Evolutionary conservation across 2,888 invertebrate species (phyloP).

Genomic region (Sminthurinus aureus): DNA sequence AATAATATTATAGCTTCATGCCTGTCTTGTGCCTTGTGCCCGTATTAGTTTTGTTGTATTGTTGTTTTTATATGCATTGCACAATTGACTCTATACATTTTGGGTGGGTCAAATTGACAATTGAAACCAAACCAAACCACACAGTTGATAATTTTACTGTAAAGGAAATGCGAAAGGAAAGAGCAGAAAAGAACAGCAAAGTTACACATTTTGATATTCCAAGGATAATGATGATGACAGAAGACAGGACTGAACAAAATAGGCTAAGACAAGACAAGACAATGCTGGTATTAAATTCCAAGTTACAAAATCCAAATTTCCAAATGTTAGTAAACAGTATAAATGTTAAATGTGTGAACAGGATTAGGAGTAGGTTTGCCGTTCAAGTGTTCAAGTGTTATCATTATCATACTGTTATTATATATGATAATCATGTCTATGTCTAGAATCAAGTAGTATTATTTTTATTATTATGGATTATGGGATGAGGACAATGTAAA

Average conservation of each 20-base stretch:
- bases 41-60: slow-evolving; percentile 36
- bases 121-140: slow-evolving; percentile 31
- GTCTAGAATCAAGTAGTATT: too few relatives aligned
- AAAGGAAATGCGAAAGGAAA: not conserved
- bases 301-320: slow-evolving; percentile 3
- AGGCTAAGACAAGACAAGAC: not conserved
- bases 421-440: not conserved
- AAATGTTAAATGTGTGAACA: not conserved
- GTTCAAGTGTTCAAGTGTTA: too few relatives aligned
- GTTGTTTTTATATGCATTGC: slow-evolving; percentile 31
- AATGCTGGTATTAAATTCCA: slow-evolving; percentile 34
- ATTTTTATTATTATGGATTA: not conserved
- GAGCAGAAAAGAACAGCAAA: too few relatives aligned
- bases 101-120: slow-evolving; percentile 28
- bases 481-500: not conserved
- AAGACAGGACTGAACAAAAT: not conserved
- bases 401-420: not conserved
- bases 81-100: slow-evolving; percentile 38
- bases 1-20: not conserved
- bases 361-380: not conserved
- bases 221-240: too few relatives aligned
- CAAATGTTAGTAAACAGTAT: not conserved
- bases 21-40: slow-evolving; percentile 31
- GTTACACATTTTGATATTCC: too few relatives aligned
- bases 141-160: slow-evolving; percentile 26